Evolutionary conservation across 2,113 vertebrate genomes (phyloP).

Genomic region (Phalacrocorax carbo): DNA sequence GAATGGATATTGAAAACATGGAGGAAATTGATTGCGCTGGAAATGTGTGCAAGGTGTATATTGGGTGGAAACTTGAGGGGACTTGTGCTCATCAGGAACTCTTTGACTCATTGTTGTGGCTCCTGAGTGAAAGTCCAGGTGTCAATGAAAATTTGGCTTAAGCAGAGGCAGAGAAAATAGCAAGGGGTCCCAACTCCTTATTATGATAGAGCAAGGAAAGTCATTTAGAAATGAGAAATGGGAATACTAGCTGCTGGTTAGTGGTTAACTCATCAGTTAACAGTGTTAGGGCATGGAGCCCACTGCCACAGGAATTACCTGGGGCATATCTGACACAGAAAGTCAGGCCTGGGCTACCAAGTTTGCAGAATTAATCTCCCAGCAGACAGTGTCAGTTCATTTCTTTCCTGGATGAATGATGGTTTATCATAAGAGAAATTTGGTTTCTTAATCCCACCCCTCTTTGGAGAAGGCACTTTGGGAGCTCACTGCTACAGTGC

Average conservation of each 20-base stretch:
- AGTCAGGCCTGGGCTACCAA: neutral
- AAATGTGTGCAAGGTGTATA: neutral
- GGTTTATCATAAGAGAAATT: neutral
- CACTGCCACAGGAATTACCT: neutral
- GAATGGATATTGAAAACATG: neutral
- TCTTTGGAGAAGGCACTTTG: neutral
- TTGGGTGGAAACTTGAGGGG: neutral
- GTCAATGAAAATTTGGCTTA: neutral
- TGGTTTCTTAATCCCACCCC: neutral
- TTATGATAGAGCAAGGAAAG: neutral
- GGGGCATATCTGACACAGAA: neutral
- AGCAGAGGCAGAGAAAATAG: neutral
- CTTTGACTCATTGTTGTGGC: neutral
- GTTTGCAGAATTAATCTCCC: neutral
- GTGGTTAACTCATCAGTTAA: neutral
- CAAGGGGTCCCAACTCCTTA: neutral
- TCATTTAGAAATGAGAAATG: neutral
- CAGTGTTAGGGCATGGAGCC: neutral
- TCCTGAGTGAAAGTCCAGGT: accelerated
- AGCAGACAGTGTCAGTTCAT: neutral
- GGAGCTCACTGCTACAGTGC: neutral
- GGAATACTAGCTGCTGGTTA: neutral
- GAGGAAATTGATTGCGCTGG: neutral
- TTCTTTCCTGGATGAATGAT: neutral
- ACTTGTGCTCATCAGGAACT: neutral